Conservation (phyloP, 2,113 vertebrate species). For the Pluvianellus socialis region DNA sequence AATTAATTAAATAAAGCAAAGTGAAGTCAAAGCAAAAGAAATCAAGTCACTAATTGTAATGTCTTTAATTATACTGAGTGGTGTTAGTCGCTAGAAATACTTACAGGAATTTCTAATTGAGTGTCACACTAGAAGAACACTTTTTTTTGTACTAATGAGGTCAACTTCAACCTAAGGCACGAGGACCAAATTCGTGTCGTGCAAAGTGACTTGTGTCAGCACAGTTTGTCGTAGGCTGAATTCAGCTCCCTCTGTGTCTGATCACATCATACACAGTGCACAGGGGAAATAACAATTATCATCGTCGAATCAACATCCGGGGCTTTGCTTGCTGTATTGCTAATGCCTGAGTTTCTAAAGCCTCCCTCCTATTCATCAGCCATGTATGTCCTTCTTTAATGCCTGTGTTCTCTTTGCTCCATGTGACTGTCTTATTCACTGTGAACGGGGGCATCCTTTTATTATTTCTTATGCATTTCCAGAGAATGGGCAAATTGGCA, state of each 20-base stretch:
- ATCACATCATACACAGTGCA: neutral
- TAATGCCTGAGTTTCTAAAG: conserved; percentile 18
- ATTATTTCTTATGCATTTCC: neutral
- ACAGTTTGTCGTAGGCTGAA: neutral
- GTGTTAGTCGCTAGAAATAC: neutral
- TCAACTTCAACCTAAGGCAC: neutral
- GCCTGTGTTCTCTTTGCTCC: neutral
- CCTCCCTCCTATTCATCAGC: neutral
- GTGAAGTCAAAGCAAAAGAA: neutral
- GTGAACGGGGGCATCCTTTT: conserved; percentile 51
- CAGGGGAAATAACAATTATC: neutral
- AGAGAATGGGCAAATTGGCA: neutral
- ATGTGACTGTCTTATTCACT: neutral
- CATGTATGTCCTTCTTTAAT: neutral
- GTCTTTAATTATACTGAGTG: neutral
- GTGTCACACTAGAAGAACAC: neutral
- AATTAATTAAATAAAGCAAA: neutral
- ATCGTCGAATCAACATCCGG: neutral
- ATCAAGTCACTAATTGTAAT: neutral
- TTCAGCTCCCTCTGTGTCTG: neutral
- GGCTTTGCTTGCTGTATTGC: neutral
- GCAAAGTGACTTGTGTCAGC: neutral
- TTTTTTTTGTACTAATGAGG: neutral
- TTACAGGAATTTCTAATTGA: neutral
- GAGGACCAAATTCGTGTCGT: neutral